Evolutionary conservation across 2,113 vertebrate genomes (phyloP).

Genomic region (Solenodon paradoxus): DNA sequence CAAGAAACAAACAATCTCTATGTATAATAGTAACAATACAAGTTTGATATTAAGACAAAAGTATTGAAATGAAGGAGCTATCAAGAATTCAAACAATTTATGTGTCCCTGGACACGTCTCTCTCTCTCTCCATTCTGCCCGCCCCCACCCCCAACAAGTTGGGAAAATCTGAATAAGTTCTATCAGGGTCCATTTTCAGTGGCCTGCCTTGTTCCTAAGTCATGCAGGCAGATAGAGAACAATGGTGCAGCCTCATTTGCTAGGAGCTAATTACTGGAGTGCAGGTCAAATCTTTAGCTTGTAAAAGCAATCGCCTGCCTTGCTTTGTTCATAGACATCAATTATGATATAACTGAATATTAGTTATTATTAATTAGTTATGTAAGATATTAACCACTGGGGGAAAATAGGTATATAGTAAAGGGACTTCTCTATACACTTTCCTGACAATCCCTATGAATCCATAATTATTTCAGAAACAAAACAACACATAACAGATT

Average conservation of each 20-base stretch:
- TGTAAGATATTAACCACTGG: neutral
- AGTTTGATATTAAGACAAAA: neutral
- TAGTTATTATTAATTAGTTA: too few relatives aligned
- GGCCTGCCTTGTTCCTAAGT: neutral
- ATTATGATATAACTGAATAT: too few relatives aligned
- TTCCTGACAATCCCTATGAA: neutral
- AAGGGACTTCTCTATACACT: neutral
- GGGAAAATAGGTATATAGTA: neutral
- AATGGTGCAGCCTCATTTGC: neutral
- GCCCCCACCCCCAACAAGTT: too few relatives aligned
- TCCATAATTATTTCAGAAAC: neutral
- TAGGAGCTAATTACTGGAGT: neutral
- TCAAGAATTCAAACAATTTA: conserved; percentile 14
- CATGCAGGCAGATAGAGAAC: neutral
- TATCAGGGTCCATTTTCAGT: too few relatives aligned
- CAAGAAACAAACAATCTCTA: neutral
- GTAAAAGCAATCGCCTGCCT: neutral
- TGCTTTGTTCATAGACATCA: neutral
- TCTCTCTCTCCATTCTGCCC: too few relatives aligned
- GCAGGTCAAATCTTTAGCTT: neutral
- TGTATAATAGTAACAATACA: neutral
- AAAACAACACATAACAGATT: neutral
- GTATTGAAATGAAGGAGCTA: neutral
- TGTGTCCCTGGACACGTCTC: neutral
- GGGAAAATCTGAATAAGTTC: neutral